These are phyloP conservation scores for Limanda limanda DNA, from an alignment of 2,113 vertebrate genomes.

Conservation along the genomic window DNA sequence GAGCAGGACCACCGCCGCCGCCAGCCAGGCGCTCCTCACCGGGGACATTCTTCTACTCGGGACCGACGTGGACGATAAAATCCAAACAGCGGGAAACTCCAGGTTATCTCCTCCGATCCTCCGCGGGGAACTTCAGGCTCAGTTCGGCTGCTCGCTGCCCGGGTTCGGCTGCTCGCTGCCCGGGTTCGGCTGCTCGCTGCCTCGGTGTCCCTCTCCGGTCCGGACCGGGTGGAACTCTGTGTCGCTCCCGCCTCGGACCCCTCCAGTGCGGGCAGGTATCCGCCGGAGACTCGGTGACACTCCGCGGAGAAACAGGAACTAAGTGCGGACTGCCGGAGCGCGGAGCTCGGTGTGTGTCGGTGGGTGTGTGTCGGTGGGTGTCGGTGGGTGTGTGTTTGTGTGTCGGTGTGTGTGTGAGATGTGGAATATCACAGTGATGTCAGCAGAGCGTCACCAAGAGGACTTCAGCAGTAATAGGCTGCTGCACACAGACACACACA, in stretches of 20 bases:
- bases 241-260: slow-evolving; percentile 9
- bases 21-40: slow-evolving; percentile 53
- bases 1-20: slow-evolving; percentile 41
- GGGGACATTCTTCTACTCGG: slow-evolving; percentile 63
- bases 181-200: slow-evolving; percentile 8
- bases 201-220: neutral
- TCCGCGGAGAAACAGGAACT: neutral
- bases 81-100: slow-evolving; percentile 55
- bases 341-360: neutral
- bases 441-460: slow-evolving; percentile 80
- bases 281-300: neutral
- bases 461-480: slow-evolving; percentile 51
- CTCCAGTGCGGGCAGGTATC: slow-evolving; percentile 62
- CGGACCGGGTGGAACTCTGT: slow-evolving; percentile 7
- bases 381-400: neutral
- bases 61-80: slow-evolving; percentile 66
- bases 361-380: neutral
- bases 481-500: slow-evolving; percentile 1
- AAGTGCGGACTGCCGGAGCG: neutral
- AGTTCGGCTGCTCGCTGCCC: slow-evolving; percentile 19
- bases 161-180: neutral
- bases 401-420: neutral
- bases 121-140: slow-evolving; percentile 47
- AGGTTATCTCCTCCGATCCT: slow-evolving; percentile 53
- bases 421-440: slow-evolving; percentile 69